Evolutionary conservation across 2,888 invertebrate genomes (phyloP).

Genomic region (Notodonta ziczac): DNA sequence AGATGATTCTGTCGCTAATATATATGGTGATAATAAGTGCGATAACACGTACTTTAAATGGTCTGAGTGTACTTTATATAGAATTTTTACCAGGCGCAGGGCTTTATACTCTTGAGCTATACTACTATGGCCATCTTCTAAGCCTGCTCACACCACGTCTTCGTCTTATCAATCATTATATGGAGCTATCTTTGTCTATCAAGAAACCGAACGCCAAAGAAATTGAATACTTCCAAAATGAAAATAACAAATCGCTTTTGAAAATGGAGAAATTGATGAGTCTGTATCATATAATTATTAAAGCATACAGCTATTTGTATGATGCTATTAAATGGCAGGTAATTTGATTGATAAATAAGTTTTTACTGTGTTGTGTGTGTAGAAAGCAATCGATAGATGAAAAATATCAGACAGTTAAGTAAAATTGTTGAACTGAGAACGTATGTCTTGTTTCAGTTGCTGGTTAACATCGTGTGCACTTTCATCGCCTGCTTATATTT

Average conservation of each 20-base stretch:
- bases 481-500: constrained; percentile 52
- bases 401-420: no score
- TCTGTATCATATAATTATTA: constrained; percentile 58
- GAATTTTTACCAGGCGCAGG: constrained; percentile 37
- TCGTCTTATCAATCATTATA: constrained; percentile 55
- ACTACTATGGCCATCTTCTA: constrained; percentile 60
- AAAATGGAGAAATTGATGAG: constrained; percentile 61
- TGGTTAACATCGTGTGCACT: constrained; percentile 52
- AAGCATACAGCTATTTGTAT: constrained; percentile 56
- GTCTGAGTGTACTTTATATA: constrained; percentile 11
- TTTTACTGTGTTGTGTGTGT: no score
- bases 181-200: constrained; percentile 50
- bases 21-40: constrained; percentile 27
- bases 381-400: no score
- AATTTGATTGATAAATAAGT: constrained; percentile 10
- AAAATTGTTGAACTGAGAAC: no score
- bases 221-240: constrained; percentile 31
- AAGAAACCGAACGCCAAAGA: constrained; percentile 39
- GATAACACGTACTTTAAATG: constrained; percentile 18
- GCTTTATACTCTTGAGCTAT: constrained; percentile 48
- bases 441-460: constrained; percentile 50
- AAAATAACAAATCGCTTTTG: constrained; percentile 36
- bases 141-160: constrained; percentile 56
- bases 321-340: constrained; percentile 72
- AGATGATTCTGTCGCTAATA: constrained; percentile 33